Evolutionary conservation across 2,888 invertebrate genomes (phyloP), one percentile per base, ranked within the genome.

Genomic region (Horisme vitalbata): DNA sequence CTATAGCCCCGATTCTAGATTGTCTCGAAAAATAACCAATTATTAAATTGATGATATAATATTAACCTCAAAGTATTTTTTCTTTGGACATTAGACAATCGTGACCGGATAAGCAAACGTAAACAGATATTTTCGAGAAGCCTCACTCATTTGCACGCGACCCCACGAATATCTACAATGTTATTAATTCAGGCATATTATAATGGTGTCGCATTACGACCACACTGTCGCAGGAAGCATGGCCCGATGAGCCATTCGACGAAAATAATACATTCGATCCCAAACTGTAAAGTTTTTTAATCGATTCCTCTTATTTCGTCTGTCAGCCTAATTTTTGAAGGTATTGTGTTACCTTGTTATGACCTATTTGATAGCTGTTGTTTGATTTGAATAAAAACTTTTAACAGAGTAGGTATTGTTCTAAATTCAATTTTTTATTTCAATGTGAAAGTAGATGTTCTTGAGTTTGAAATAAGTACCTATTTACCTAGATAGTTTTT

Each of bases 191-290:
- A 86, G 74, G 83, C 88, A 86, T 86, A 88, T 82, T 80, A 84
- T 79, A 79, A 78, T 67, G 81, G 88, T 87, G 76, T 89, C 81
- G 59, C 24, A 77, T 89, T 87, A 75, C 88, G 88, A 88, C 88
- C 88, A 87, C 88, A 87, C 85, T 75, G 82, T 80, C 84, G 83
- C 86, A 87, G 88, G 88, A 89, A 88, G 88, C 86, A 82, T 79
- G 83, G 76, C 71, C 79, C 79, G 80, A 41, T 84, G 88, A 79
- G 61, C 82, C 76, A 80, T 72, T 77, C 75, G 62, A 83, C 78
- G 79, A 83, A 85, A 83, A 85, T 81, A 83, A 82, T 81, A 79
- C 76, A 76, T 73, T 75, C 66, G 73, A 74, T 74, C 63, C 71
- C 62, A 56, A 77, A 74, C 65, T 73, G 72, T 66, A 70, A 68